Conservation (phyloP, 23 tunicate species). For the Oikopleura dioica region DNA sequence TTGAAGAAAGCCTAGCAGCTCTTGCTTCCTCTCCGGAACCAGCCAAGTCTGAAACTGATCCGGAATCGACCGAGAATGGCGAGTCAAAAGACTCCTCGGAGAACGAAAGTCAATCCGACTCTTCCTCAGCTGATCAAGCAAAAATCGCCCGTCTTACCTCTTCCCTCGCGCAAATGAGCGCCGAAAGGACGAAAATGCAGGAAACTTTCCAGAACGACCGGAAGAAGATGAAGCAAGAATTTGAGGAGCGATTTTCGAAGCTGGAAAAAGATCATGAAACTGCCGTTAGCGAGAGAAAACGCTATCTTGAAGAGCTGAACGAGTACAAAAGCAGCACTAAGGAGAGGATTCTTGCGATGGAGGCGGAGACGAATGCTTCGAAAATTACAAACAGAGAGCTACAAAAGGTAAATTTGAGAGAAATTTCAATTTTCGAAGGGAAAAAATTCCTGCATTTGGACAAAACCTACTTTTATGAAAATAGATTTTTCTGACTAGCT, state of each 20-base stretch:
- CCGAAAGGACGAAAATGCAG: conserved; percentile 5
- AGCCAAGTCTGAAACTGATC: not conserved
- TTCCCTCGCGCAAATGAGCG: not conserved
- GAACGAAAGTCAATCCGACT: not conserved
- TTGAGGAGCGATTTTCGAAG: not conserved
- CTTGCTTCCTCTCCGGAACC: no score
- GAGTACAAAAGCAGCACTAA: not conserved
- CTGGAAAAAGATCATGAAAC: not conserved
- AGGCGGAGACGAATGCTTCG: not conserved
- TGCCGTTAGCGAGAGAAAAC: not conserved
- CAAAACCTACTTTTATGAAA: no score
- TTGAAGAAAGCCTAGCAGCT: conserved; percentile 8
- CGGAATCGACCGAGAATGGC: not conserved
- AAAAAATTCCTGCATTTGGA: no score
- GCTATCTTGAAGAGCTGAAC: not conserved
- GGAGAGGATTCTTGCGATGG: not conserved
- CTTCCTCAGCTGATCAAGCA: not conserved
- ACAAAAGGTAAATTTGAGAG: no score
- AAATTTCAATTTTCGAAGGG: no score
- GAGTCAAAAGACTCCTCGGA: not conserved
- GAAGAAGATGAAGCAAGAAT: not conserved
- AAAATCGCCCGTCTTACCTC: not conserved
- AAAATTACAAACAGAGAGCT: not conserved
- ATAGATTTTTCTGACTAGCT: no score
- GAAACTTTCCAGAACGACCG: not conserved